A percentile compares a stretch with the other conserved stretches of the same genome.
Conservation (phyloP, 2,797 vertebrate species). For the Simalia tracyae region DNA sequence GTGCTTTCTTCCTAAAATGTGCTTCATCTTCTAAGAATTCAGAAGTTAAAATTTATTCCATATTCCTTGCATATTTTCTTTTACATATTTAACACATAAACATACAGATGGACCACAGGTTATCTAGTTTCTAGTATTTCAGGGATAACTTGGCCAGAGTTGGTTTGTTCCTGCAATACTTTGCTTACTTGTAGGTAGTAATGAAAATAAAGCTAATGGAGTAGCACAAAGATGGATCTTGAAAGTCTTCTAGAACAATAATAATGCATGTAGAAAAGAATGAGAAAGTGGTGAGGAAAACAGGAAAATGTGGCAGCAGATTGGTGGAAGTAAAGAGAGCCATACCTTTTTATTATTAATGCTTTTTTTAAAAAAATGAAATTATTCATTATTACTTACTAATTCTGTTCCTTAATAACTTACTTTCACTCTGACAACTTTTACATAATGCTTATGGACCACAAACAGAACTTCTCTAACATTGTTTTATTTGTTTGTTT, state of each 20-base stretch:
- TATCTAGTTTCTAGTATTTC: neutral
- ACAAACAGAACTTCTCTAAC: neutral
- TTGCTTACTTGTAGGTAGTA: neutral
- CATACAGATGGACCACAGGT: neutral
- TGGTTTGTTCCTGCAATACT: neutral
- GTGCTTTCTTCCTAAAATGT: neutral
- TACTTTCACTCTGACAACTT: neutral
- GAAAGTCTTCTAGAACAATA: neutral
- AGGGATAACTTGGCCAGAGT: neutral
- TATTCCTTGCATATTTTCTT: neutral
- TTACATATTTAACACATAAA: neutral
- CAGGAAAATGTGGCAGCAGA: neutral
- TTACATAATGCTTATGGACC: neutral
- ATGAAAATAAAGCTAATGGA: neutral
- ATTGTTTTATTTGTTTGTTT: neutral
- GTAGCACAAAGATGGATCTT: neutral
- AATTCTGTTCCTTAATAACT: neutral
- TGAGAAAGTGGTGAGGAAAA: neutral
- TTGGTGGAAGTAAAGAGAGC: neutral
- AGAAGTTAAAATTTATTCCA: neutral
- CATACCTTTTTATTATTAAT: neutral
- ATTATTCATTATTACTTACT: neutral
- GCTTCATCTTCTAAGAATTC: neutral
- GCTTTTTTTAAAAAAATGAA: neutral
- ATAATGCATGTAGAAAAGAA: neutral